Conservation (phyloP, 92 coral and sea anemone species). For the Paramuricea clavata region DNA sequence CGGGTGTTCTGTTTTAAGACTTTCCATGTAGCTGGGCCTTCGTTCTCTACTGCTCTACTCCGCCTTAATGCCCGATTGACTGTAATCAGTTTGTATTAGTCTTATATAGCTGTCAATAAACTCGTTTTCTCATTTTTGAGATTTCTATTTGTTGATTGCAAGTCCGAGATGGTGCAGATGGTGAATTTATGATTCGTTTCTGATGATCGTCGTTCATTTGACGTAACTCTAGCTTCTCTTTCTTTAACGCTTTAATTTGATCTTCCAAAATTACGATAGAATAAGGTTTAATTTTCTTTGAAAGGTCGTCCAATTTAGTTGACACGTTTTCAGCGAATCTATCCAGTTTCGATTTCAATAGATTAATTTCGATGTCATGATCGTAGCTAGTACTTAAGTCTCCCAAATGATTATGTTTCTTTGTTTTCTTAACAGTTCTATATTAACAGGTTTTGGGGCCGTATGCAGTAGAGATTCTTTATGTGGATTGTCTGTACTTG, state of each 20-base stretch:
- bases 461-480: too few relatives aligned
- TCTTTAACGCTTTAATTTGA: background rate
- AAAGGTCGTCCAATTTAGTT: background rate
- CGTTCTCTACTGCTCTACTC: background rate
- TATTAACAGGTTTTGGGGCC: too few relatives aligned
- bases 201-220: too few relatives aligned
- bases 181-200: background rate
- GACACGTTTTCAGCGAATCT: slow-evolving; percentile 14
- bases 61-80: background rate
- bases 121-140: background rate
- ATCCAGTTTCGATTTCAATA: slow-evolving; percentile 1
- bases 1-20: slow-evolving; percentile 10
- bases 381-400: background rate
- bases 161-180: slow-evolving; percentile 10
- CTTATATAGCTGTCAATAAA: slow-evolving; percentile 9
- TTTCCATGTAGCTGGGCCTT: background rate
- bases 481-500: too few relatives aligned
- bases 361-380: background rate
- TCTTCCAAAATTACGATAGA: background rate
- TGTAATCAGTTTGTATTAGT: background rate
- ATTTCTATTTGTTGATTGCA: slow-evolving; percentile 1
- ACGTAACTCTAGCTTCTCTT: slow-evolving; percentile 7
- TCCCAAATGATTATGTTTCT: background rate
- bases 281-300: background rate
- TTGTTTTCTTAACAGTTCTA: too few relatives aligned